Evolutionary conservation across 1,140 invertebrate species (phyloP), one percentile per base, ranked within the genome.

Genomic region (Drosophila pseudoananassae): DNA sequence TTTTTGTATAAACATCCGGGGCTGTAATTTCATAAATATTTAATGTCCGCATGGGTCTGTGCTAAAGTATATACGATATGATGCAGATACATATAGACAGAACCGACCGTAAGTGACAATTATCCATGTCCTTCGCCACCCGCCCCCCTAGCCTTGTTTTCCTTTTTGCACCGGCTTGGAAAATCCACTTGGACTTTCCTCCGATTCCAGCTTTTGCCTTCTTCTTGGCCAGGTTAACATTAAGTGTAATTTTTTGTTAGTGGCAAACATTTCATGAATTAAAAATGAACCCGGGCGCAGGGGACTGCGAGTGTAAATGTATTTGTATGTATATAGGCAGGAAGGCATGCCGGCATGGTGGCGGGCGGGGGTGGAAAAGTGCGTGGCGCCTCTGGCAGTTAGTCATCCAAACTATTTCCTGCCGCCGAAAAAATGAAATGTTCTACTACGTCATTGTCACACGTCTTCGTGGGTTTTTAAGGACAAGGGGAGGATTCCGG

Each of bases 201-300:
- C n/a, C 33, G 10, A 36, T 36, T 43, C 40, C n/a, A 20, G 27
- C 57, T 40, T 55, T 40, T 14, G 29, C 4, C 58, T 33, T 14
- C 40, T 33, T 14, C 40, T 47, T 23, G 29, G 50, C 63, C 40
- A 69, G 63, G 64, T 69, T 70, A 56, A 49, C 73, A 76, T 76
- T 68, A 76, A 76, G 73, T 76, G 73, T 76, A 76, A 76, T 76
- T 76, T 76, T 76, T 76, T 76, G 72, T 76, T 76, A 76, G 73
- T 76, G 72, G 72, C 61, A 60, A 76, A 76, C 73, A 76, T 76
- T 76, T 76, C 73, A 76, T 76, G 73, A 76, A 76, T 76, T 76
- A 76, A 76, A 55, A 76, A 76, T 76, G 63, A 76, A 54, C 47
- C 6, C 17, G 8, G 43, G 33, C 50, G 17, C 17, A n/a, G 36